Evolutionary conservation across 2,797 vertebrate species (phyloP), one percentile per base, ranked within the genome.

Genomic region (Megalops cyprinoides): DNA sequence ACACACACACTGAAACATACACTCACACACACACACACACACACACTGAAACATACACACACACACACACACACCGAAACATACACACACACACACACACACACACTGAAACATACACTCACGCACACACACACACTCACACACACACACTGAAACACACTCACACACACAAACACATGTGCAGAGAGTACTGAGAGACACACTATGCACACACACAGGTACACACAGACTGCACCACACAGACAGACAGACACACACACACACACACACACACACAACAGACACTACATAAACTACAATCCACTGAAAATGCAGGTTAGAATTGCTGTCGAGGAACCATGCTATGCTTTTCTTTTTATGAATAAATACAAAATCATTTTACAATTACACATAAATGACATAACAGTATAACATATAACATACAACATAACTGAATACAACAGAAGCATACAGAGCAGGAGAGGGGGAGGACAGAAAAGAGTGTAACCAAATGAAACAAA

Each of bases 1-100:
- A 80, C 84, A 51, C 74, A 84, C 44, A 83, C 71, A 85, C 76
- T n/a, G n/a, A n/a, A n/a, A n/a, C n/a, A n/a, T n/a, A n/a, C n/a
- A n/a, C n/a, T n/a, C n/a, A n/a, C n/a, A n/a, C n/a, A n/a, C n/a
- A n/a, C n/a, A n/a, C n/a, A n/a, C n/a, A n/a, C n/a, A n/a, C n/a
- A 53, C 6, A 6, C 6, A 53, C 49, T 14, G 6, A 53, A 6
- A 6, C 53, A 53, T 14, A 6, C 49, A 25, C 69, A 74, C 65
- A 49, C 15, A 84, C 34, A 25, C 2, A 23, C 73, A 31, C 23
- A 75, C 78, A 75, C 65, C 79, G 82, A 83, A 78, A 82, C 67
- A 77, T 79, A 74, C 58, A 82, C 78, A 82, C 80, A 84, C 46
- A 78, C 37, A 31, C 49, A 55, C 7, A 49, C n/a, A 10, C n/a